Evolutionary conservation across 2,888 invertebrate genomes (phyloP).

Genomic region (Calliphora vomitoria): DNA sequence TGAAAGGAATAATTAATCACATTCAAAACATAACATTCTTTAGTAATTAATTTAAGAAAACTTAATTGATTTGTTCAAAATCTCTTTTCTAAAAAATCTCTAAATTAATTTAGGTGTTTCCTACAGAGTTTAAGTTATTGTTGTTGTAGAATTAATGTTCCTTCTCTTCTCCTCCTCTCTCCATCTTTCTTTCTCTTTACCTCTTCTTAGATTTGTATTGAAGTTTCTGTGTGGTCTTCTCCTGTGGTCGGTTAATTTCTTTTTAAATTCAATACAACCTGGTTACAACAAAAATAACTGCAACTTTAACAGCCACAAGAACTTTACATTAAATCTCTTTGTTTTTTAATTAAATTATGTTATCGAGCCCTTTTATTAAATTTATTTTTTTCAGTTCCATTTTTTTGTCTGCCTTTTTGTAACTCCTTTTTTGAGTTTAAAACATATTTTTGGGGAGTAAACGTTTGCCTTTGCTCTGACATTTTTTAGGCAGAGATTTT

Average conservation of each 20-base stretch:
- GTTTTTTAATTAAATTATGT: conserved; percentile 68
- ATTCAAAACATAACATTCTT: no score
- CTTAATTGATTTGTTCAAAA: no score
- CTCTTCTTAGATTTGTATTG: neutral
- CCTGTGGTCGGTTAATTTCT: conserved; percentile 23
- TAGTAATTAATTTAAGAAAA: no score
- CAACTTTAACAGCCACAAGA: neutral
- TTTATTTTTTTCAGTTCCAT: neutral
- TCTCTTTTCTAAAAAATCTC: no score
- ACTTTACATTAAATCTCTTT: neutral
- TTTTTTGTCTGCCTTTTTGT: neutral
- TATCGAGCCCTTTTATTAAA: conserved; percentile 58
- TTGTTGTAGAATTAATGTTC: no score
- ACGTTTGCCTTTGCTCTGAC: conserved; percentile 32
- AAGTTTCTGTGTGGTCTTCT: conserved; percentile 34
- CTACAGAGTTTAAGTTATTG: no score
- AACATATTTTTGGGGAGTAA: conserved; percentile 33
- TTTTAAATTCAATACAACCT: conserved; percentile 35
- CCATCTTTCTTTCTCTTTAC: no score
- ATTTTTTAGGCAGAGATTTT: conserved; percentile 40
- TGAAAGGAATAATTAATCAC: no score
- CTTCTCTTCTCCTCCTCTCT: no score
- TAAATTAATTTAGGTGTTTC: no score
- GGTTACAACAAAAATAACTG: conserved; percentile 13
- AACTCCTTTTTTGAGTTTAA: neutral